Percentiles rank a stretch among this genome's conserved stretches.
Conservation (phyloP, 2,797 vertebrate genomes). For the Cryptoprocta ferox region DNA sequence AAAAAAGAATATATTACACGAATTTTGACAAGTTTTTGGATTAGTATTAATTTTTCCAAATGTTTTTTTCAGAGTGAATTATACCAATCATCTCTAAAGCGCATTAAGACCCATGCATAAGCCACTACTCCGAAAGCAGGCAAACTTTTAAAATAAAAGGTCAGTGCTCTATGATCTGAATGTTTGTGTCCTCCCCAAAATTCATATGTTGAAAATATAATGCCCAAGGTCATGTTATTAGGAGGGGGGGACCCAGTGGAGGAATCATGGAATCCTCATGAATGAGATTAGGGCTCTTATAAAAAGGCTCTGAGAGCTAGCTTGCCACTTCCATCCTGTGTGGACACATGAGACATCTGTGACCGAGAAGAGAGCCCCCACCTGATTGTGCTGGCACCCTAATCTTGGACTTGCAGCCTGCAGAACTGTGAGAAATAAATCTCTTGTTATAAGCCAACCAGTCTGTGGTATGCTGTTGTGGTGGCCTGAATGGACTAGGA, state of each 20-base stretch:
- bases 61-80: not conserved
- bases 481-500: not conserved
- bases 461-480: not conserved
- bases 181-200: not conserved
- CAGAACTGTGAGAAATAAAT: not conserved
- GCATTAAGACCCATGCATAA: not conserved
- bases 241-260: not conserved
- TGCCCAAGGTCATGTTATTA: not conserved
- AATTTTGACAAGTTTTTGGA: not conserved
- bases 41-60: constrained; percentile 12
- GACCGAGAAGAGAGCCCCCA: not conserved
- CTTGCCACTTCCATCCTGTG: not conserved
- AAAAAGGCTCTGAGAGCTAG: not conserved
- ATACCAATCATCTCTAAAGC: not conserved
- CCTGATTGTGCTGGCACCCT: not conserved
- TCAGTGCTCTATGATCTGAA: not conserved
- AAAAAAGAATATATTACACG: too few relatives aligned
- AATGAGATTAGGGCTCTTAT: not conserved
- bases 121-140: not conserved
- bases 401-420: not conserved
- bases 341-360: not conserved
- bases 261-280: not conserved
- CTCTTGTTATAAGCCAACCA: not conserved
- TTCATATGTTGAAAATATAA: not conserved
- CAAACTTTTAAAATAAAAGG: not conserved